Evolutionary conservation across 2,797 vertebrate genomes (phyloP).

Genomic region (Cheirogaleus major): DNA sequence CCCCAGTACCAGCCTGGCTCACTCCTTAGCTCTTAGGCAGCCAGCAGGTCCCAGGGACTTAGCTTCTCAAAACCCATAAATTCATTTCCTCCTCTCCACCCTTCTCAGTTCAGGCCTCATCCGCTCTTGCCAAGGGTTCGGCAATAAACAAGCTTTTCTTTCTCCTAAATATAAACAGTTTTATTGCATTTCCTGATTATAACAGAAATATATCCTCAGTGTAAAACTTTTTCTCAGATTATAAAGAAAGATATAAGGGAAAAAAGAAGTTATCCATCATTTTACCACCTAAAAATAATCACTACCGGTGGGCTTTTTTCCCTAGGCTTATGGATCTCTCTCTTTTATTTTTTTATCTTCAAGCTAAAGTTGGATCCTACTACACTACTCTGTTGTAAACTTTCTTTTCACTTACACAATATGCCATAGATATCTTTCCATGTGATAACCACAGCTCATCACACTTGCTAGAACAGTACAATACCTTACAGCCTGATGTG

Average conservation of each 20-base stretch:
- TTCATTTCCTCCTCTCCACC: background rate
- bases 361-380: constrained; percentile 7
- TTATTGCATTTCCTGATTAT: background rate
- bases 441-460: background rate
- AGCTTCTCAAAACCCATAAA: background rate
- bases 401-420: background rate
- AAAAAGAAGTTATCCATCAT: background rate
- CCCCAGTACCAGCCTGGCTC: background rate
- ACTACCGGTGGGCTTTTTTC: background rate
- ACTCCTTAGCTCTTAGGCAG: background rate
- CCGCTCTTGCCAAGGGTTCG: background rate
- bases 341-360: background rate
- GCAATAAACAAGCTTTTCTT: background rate
- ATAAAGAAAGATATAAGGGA: background rate
- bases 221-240: background rate
- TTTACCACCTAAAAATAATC: background rate
- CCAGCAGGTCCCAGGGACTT: background rate
- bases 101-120: background rate
- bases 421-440: background rate
- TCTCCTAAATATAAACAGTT: background rate
- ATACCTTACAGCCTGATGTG: background rate
- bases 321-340: background rate
- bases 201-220: background rate
- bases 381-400: background rate
- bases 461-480: background rate